Base-by-base conservation (phyloP, 1,140 invertebrate genomes). In the Drosophila nigromelanica region DNA sequence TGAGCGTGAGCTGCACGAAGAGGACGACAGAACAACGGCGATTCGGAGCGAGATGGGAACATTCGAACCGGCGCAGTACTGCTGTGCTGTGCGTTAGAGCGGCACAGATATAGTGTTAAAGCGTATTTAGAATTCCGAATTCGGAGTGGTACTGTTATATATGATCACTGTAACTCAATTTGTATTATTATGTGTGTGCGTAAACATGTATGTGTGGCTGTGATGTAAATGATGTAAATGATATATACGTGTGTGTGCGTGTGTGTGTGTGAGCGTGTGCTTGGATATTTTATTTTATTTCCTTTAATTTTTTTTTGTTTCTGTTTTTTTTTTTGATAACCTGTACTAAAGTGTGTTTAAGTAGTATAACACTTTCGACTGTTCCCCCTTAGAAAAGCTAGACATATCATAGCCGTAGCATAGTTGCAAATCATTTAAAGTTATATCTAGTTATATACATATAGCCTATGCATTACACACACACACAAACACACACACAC, bases 131-230 rank as follows among this genome's bases (percentile, higher is more conserved):
- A 15, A 21, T 39, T 12, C 14, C 27, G n/a, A 54, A 18, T 54
- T 33, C 14, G 33, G 48, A 35, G 47, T 64, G 30, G 21, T 21
- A 56, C 42, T 33, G 67, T 70, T 21, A 33, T 3, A 14, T 50
- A 18, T 40, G 14, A 50, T 59, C 47, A 60, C 48, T 52, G 58
- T 61, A 61, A 72, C 54, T 72, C 69, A 72, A 66, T 72, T 72
- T 72, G 69, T 72, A 72, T 72, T 72, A 72, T 67, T 72, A 30
- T 67, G 39, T 58, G 43, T 73, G 51, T 52, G 35, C 63, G 45
- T 54, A 37, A 33, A 6, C 12, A 24, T 55, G 24, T 43, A 6
- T 43, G 7, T 21, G n/a, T 39, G 54, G 51, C n/a, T 37, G 24
- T 35, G 24, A 43, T 52, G 50, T 8, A 52, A 5, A 15, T 39